These are phyloP conservation scores for Strigops habroptila DNA, from an alignment of 2,113 vertebrate genomes.

Conservation along the genomic window DNA sequence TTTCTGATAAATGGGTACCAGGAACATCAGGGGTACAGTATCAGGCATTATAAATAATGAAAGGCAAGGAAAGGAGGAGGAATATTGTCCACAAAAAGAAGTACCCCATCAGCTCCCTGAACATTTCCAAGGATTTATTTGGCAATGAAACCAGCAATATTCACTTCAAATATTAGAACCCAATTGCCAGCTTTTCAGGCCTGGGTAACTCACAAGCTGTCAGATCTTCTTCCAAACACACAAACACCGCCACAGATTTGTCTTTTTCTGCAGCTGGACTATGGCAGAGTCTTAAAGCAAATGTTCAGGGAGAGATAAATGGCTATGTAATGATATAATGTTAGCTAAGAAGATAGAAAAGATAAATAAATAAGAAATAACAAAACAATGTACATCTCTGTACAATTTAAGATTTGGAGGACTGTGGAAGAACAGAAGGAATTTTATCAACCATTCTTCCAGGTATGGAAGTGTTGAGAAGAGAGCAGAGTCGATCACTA, in stretches of 20 bases:
- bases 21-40: not conserved
- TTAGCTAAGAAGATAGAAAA: not conserved
- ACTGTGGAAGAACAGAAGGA: not conserved
- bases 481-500: not conserved
- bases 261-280: not conserved
- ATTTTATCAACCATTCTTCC: not conserved
- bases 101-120: not conserved
- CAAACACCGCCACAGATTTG: not conserved
- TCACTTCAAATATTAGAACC: not conserved
- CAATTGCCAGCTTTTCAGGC: not conserved
- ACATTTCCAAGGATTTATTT: constrained; percentile 12
- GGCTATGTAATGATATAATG: not conserved
- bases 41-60: not conserved
- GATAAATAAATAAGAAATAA: not conserved
- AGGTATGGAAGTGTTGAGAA: not conserved
- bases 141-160: not conserved
- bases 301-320: not conserved
- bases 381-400: not conserved
- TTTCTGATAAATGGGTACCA: not conserved
- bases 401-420: not conserved
- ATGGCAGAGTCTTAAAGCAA: not conserved
- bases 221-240: not conserved
- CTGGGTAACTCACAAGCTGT: not conserved
- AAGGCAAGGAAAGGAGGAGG: not conserved
- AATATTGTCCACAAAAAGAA: not conserved